Evolutionary conservation across 2,113 vertebrate species (phyloP).

Genomic region (Lepisosteus osseus): DNA sequence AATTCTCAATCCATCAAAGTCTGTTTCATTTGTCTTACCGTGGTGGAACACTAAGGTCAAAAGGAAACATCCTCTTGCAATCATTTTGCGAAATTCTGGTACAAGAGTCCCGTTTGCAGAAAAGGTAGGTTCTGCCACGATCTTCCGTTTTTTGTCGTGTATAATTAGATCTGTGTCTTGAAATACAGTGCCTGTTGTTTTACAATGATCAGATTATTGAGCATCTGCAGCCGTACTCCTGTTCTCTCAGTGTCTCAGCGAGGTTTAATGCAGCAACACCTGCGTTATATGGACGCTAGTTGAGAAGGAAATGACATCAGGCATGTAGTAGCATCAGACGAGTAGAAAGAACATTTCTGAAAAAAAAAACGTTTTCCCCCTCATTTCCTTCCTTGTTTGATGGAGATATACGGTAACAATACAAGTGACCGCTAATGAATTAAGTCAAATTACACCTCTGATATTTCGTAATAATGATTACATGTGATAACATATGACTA

Average conservation of each 20-base stretch:
- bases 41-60: constrained; percentile 46
- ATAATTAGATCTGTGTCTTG: neutral
- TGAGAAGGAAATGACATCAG: constrained; percentile 62
- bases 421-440: no score
- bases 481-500: no score
- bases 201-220: constrained; percentile 38
- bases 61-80: constrained; percentile 46
- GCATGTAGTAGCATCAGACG: neutral
- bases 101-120: neutral
- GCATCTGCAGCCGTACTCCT: constrained; percentile 29
- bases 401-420: no score
- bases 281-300: constrained; percentile 44
- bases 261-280: constrained; percentile 32
- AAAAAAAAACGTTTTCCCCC: neutral
- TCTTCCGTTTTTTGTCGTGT: constrained; percentile 27
- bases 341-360: neutral
- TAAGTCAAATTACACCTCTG: no score
- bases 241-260: constrained; percentile 21
- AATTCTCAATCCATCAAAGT: constrained; percentile 3
- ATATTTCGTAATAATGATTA: no score
- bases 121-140: neutral
- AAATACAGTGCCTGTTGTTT: constrained; percentile 38
- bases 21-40: constrained; percentile 50
- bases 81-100: constrained; percentile 44
- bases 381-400: no score